Conservation (phyloP, 2,888 invertebrate species). For the Suillia variegata region DNA sequence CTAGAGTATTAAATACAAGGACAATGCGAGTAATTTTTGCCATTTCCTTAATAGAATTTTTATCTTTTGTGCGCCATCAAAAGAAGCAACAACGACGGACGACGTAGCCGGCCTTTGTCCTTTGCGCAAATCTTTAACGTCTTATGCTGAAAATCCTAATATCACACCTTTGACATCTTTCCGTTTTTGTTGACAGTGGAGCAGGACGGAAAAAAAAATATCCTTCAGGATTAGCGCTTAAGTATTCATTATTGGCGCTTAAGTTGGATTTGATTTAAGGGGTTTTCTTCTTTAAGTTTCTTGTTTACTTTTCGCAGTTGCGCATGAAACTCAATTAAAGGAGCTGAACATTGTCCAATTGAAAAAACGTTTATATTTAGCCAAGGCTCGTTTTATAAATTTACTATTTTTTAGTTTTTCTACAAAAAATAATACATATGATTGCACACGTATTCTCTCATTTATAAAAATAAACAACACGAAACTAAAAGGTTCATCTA, state of each 20-base stretch:
- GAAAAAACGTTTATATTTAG: too few species aligned
- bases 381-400: too few species aligned
- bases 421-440: too few species aligned
- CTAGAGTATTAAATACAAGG: conserved; percentile 20
- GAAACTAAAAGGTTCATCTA: too few species aligned
- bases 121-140: not conserved
- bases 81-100: conserved; percentile 5
- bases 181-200: conserved; percentile 17
- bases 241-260: conserved; percentile 33
- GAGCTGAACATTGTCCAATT: too few species aligned
- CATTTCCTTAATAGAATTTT: conserved; percentile 62
- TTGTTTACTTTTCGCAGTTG: not conserved
- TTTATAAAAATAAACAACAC: too few species aligned
- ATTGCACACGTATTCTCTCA: too few species aligned
- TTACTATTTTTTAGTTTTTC: too few species aligned
- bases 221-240: conserved; percentile 25
- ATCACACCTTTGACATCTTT: conserved; percentile 52
- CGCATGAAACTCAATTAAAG: not conserved
- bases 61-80: conserved; percentile 47
- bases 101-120: not conserved
- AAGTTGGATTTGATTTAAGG: conserved; percentile 4
- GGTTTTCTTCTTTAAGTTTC: not conserved
- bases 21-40: conserved; percentile 57
- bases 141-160: conserved; percentile 38
- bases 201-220: not conserved